Base-by-base conservation (phyloP, 1,140 invertebrate genomes). In the Latrodectus geometricus region DNA sequence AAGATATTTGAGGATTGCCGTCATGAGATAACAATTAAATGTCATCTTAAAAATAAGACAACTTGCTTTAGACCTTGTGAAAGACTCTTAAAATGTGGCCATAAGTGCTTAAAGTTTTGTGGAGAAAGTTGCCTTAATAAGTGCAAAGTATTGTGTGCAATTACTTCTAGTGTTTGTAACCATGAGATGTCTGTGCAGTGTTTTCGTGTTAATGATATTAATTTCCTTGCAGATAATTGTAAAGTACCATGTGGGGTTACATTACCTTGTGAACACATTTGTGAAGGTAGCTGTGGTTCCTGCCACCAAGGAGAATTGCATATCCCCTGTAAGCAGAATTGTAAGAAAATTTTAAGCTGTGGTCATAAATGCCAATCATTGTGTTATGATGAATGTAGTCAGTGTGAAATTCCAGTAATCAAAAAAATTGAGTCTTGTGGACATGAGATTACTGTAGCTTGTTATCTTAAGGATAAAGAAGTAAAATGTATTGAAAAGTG, bases 231-330 rank as follows among this genome's bases (percentile, higher is more conserved):
- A 8, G 49, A 49, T 65, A 49, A 68, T 17, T 94, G 94, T 89
- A 84, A 78, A 0, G 89, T 89, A 54, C 90, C 91, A 56, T 94
- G 94, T 89, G 83, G 76, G 0, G 87, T 56, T 69, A 83, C 88
- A 49, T 89, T 94, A 66, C 88, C 89, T 79, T 95, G 94, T 90
- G 91, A 90, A 0, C 94, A 95, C 90, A 23, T 12, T 11, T 88
- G 87, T 48, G n/a, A 17, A 52, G 88, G 86, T 52, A 75, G 20
- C 17, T 89, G 88, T 56, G 68, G 73, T 49, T 79, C 74, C 7
- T 89, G 89, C 68, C 35, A 87, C 76, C 84, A 88, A 61, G 84
- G 84, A 15, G 91, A 94, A 23, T 90, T 95, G 72, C 95, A 95
- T 90, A 56, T 87, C 35, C 61, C 89, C 3, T 92, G 92, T 88